Evolutionary conservation across 2,888 invertebrate genomes (phyloP).

Genomic region (Dryadula phaetusa): DNA sequence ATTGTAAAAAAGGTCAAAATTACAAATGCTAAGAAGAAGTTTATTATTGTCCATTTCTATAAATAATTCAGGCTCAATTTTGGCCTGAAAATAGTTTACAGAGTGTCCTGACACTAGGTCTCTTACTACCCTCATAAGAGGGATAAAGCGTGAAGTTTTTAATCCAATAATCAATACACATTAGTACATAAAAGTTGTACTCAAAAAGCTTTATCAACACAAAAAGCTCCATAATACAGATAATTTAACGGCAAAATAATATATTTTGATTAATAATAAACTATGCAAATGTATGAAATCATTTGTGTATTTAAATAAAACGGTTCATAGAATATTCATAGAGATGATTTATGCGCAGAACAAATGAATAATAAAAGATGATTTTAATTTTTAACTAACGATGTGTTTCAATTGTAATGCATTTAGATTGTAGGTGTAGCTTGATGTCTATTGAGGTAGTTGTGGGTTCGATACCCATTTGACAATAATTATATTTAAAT

Average conservation of each 20-base stretch:
- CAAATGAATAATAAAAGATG: slow-evolving; percentile 34
- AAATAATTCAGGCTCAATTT: too few relatives aligned
- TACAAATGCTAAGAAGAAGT: too few relatives aligned
- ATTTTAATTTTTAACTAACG: slow-evolving; percentile 27
- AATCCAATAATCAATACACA: slow-evolving; percentile 1
- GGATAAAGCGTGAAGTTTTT: too few relatives aligned
- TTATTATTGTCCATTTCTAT: too few relatives aligned
- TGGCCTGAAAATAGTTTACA: too few relatives aligned
- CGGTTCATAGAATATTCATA: slow-evolving; percentile 43
- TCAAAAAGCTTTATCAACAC: background rate
- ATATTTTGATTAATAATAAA: slow-evolving; percentile 39
- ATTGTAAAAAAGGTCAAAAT: too few relatives aligned
- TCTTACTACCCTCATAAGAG: too few relatives aligned
- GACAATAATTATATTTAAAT: too few relatives aligned
- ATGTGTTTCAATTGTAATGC: background rate
- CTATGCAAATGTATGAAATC: slow-evolving; percentile 45
- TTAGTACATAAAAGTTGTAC: background rate
- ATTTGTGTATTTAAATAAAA: slow-evolving; percentile 42
- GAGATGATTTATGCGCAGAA: slow-evolving; percentile 35
- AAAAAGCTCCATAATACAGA: background rate
- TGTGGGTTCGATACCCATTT: background rate
- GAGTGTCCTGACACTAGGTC: too few relatives aligned
- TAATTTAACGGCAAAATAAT: slow-evolving; percentile 17
- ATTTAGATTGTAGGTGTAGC: background rate
- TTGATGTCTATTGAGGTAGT: background rate